A percentile compares a stretch with the other conserved stretches of the same genome.
phyloP scores from a whole-genome alignment of 2,113 vertebrate genomes.

The Dipodomys merriami region DNA sequence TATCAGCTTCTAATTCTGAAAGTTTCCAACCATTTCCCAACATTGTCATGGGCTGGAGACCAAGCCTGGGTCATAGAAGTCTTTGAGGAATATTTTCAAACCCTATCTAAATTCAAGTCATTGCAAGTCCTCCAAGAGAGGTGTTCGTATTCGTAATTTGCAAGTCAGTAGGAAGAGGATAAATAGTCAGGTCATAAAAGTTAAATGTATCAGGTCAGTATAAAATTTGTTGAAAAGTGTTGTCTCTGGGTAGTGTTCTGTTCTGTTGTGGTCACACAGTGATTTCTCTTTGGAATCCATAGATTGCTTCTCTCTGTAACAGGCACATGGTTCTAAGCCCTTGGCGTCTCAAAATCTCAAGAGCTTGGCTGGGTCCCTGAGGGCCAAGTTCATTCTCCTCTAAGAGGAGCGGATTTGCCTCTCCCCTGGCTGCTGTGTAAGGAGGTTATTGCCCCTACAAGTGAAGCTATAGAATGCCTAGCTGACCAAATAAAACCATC shows the following conservation, averaged over 20 bases:
- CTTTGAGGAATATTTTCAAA: neutral
- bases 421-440: neutral
- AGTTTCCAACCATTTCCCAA: neutral
- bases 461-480: neutral
- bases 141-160: neutral
- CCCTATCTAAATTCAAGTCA: neutral
- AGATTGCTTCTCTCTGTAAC: neutral
- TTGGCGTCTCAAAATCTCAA: neutral
- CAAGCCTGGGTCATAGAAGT: neutral
- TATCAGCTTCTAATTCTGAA: neutral
- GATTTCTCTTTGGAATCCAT: neutral
- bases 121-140: neutral
- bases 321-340: fast-evolving
- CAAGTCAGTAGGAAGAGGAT: neutral
- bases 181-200: neutral
- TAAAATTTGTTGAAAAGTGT: neutral
- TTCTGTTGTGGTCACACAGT: fast-evolving
- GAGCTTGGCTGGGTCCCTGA: neutral
- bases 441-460: neutral
- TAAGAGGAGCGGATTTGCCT: neutral
- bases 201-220: neutral
- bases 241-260: neutral
- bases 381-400: neutral
- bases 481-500: neutral
- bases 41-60: neutral